These are phyloP conservation scores for Lymantria dispar DNA, from an alignment of 2,888 invertebrate species.

Conservation along the genomic window DNA sequence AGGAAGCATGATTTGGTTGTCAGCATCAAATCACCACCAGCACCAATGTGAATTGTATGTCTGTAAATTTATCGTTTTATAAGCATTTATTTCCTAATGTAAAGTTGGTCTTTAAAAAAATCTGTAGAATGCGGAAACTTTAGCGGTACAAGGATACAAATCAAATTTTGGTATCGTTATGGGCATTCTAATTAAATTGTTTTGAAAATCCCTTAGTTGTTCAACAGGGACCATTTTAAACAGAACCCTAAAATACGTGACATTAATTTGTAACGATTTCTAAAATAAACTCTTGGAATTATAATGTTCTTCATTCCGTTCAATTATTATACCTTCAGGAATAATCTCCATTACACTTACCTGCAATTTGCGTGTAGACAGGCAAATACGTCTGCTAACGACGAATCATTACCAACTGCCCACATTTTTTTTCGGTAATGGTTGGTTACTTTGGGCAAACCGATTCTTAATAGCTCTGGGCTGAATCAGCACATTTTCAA, in stretches of 20 bases:
- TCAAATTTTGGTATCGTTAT: no score
- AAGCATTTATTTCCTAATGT: no score
- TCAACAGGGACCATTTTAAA: no score
- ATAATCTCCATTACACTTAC: slow-evolving; percentile 11
- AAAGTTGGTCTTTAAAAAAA: no score
- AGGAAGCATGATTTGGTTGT: no score
- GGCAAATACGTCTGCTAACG: slow-evolving; percentile 17
- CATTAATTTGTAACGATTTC: slow-evolving; percentile 2
- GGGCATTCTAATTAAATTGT: no score
- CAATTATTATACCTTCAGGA: slow-evolving; percentile 14
- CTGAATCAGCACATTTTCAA: slow-evolving; percentile 28
- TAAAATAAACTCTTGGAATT: slow-evolving; percentile 1
- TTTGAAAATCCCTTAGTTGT: no score
- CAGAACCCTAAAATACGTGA: slow-evolving; percentile 6
- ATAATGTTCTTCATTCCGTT: slow-evolving; percentile 8
- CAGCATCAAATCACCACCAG: no score
- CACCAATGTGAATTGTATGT: no score
- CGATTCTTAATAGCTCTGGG: slow-evolving; percentile 18
- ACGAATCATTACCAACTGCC: slow-evolving; percentile 20
- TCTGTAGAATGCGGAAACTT: no score
- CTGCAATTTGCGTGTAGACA: slow-evolving; percentile 22
- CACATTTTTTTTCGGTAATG: slow-evolving; percentile 21
- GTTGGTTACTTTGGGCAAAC: slow-evolving; percentile 10
- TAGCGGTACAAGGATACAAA: no score
- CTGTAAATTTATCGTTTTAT: no score